Base-by-base conservation (phyloP, 2,888 invertebrate species). In the Marasmarcha lunaedactyla region DNA sequence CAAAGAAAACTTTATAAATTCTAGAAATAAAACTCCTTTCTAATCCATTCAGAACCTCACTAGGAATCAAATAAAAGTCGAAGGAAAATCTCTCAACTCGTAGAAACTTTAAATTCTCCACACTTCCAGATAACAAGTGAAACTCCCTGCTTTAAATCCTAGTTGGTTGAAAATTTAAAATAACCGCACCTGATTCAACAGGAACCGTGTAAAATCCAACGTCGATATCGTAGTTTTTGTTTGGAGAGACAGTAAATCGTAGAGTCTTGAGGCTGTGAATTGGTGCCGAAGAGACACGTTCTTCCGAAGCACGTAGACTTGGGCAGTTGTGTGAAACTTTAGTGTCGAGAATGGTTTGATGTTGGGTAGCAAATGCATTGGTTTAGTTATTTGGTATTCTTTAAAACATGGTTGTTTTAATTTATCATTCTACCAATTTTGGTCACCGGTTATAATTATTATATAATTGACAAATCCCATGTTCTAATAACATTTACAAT, bases 141-240 rank as follows among this genome's bases (percentile, higher is more conserved):
- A 5, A 25, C 5, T 5, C 25, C 30, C n/a, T 3, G 3, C 30
- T 3, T 11, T 2, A 30, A 30, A 11, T 30, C 30, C n/a, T n/a
- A 9, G 30, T 30, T 11, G 30, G 20, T 7, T 20, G 20, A 20
- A 30, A 11, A 30, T 30, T 30, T 11, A 30, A 11, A 30, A 30
- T 30, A 30, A 30, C 30, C 11, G 30, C 30, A 30, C n/a, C n/a
- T 30, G 30, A 30, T 30, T 30, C 30, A n/a, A 11, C 30, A 30
- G 6, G n/a, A 11, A 11, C 30, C 30, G 30, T 11, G 11, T 30
- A 7, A 30, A 30, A 30, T 2, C n/a, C n/a, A 3, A n/a, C 3
- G 9, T 30, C n/a, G 30, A 30, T 11, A 30, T 30, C n/a, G n/a
- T 2, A 9, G n/a, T 30, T 9, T 30, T 2, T 30, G n/a, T 30